Percentiles rank a stretch among this genome's conserved stretches.
Evolutionary conservation across 2,888 invertebrate genomes (phyloP).

Genomic region (Fragum whitleyi): DNA sequence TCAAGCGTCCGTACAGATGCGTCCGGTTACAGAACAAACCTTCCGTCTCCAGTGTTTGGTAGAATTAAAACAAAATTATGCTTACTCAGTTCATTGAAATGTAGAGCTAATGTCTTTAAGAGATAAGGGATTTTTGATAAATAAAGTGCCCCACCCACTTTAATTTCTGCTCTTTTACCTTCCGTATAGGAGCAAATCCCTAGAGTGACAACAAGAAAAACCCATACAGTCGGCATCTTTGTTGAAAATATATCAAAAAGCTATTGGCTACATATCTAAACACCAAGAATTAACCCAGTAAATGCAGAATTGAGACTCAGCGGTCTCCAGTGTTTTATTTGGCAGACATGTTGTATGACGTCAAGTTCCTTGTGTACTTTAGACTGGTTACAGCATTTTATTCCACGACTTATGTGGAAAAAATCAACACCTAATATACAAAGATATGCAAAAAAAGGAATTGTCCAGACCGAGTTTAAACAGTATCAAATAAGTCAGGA

Average conservation of each 20-base stretch:
- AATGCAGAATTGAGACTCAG: not conserved
- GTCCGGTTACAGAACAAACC: too few species aligned
- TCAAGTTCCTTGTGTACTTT: slow-evolving; percentile 34
- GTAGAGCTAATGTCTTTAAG: too few species aligned
- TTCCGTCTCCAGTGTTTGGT: too few species aligned
- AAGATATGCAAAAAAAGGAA: too few species aligned
- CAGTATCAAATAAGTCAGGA: too few species aligned
- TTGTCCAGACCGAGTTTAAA: too few species aligned
- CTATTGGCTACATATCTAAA: not conserved
- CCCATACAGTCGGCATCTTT: not conserved
- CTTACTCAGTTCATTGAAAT: too few species aligned
- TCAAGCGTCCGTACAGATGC: too few species aligned
- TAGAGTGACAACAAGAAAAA: not conserved
- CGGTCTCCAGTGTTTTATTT: not conserved
- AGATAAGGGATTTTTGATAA: too few species aligned
- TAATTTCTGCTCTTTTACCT: not conserved
- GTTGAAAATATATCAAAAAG: not conserved
- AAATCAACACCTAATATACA: too few species aligned
- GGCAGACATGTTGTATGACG: slow-evolving; percentile 38
- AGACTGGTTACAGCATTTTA: slow-evolving; percentile 17
- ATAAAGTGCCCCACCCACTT: not conserved
- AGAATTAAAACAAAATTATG: too few species aligned
- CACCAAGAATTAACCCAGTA: not conserved
- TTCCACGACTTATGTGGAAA: not conserved
- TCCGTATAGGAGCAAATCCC: not conserved